Evolutionary conservation across 2,113 vertebrate species (phyloP).

Genomic region (Alouatta palliata): DNA sequence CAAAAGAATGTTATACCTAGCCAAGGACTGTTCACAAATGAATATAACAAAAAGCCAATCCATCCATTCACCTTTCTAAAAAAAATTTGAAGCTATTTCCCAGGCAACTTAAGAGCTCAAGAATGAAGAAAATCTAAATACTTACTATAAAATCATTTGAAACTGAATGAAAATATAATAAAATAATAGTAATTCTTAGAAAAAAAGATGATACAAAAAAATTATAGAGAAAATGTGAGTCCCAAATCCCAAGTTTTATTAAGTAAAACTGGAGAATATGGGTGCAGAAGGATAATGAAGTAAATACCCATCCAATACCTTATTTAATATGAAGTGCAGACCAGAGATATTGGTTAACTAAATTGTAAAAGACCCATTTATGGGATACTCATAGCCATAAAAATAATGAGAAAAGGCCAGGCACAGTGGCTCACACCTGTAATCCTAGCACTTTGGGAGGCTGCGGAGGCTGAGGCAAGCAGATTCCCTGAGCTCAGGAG

Average conservation of each 20-base stretch:
- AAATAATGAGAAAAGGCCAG: not conserved
- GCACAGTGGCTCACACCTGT: too few relatives aligned
- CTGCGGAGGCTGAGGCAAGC: too few relatives aligned
- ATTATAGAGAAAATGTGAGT: not conserved
- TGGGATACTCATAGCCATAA: not conserved
- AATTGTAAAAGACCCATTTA: not conserved
- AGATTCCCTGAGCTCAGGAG: too few relatives aligned
- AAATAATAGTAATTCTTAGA: not conserved
- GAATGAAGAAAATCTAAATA: constrained; percentile 33
- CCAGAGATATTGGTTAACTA: constrained; percentile 13
- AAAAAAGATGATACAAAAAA: not conserved
- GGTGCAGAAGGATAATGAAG: not conserved
- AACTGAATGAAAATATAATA: constrained; percentile 34
- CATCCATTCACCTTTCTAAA: not conserved
- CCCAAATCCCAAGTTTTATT: constrained; percentile 24
- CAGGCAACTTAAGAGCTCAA: not conserved
- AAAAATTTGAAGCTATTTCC: not conserved
- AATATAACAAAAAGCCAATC: not conserved
- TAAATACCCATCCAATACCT: constrained; percentile 32
- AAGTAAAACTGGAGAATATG: not conserved
- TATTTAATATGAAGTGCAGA: not conserved
- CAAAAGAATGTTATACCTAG: not conserved
- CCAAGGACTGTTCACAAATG: not conserved
- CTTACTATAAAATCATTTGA: constrained; percentile 27
- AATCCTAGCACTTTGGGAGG: too few relatives aligned